These are phyloP conservation scores for Paralinhomoeus sp. DNA, from an alignment of 2,888 invertebrate species.

Conservation along the genomic window DNA sequence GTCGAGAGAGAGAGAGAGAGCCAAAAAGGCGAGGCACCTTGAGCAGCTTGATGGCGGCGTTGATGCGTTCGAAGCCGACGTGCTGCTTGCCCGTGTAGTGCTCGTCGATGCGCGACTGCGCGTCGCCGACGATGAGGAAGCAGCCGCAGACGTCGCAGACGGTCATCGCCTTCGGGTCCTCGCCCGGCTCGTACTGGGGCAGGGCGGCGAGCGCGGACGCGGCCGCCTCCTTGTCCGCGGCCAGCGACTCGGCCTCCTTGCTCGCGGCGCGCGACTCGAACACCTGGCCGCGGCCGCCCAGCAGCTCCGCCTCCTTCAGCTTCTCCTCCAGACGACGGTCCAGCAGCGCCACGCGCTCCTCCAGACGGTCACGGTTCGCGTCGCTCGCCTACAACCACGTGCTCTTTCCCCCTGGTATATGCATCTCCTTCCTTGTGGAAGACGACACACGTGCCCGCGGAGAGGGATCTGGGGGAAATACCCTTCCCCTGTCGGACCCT, in stretches of 20 bases:
- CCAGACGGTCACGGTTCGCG: not conserved
- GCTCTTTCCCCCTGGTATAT: no score
- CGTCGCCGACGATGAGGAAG: slow-evolving; percentile 93
- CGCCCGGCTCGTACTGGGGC: no score
- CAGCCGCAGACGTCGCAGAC: slow-evolving; percentile 95
- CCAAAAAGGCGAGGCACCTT: no score
- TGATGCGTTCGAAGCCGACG: slow-evolving; percentile 53
- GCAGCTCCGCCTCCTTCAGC: slow-evolving; percentile 45
- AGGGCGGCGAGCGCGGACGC: no score
- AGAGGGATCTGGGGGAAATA: no score
- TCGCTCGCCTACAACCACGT: no score
- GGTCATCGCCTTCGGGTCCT: slow-evolving; percentile 6
- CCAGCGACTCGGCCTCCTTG: slow-evolving; percentile 54
- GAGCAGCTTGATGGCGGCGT: not conserved
- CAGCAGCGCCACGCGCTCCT: not conserved
- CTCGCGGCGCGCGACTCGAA: slow-evolving; percentile 89
- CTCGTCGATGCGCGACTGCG: slow-evolving; percentile 87
- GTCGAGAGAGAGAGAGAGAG: no score
- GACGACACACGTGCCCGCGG: no score
- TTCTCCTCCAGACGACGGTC: not conserved
- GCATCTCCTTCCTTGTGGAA: no score
- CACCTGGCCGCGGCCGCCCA: slow-evolving; percentile 80
- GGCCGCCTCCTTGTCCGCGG: no score
- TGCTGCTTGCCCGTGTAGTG: slow-evolving; percentile 97
- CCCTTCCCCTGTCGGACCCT: no score